Percentiles rank a stretch among this genome's conserved stretches.
These are phyloP conservation scores for Spisula subtruncata DNA, from an alignment of 2,888 invertebrate genomes.

Conservation along the genomic window DNA sequence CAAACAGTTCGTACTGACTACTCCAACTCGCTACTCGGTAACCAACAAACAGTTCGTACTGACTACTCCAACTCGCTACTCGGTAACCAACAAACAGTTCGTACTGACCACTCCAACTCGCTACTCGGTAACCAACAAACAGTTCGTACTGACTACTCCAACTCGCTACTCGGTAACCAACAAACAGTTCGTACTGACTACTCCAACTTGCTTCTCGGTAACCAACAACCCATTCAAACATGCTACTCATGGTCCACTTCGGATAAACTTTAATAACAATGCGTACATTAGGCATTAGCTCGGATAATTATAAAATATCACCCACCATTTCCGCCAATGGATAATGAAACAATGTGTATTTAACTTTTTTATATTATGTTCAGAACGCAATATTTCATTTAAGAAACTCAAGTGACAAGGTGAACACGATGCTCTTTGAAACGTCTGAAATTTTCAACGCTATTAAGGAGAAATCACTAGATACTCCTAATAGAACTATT, in stretches of 20 bases:
- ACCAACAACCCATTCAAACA: no score
- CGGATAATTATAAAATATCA: not conserved
- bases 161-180: not conserved
- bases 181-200: not conserved
- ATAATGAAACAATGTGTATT: not conserved
- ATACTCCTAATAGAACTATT: conserved; percentile 55
- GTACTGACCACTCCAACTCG: no score
- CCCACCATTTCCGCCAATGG: not conserved
- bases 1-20: not conserved
- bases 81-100: no score
- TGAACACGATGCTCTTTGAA: conserved; percentile 37
- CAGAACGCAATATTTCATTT: not conserved
- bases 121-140: no score
- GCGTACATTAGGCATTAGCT: not conserved
- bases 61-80: not conserved
- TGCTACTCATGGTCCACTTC: no score
- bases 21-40: not conserved
- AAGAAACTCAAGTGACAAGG: not conserved
- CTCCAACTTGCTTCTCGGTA: not conserved
- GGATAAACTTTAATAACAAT: not conserved
- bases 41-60: not conserved
- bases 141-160: not conserved
- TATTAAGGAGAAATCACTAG: conserved; percentile 40
- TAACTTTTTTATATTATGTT: not conserved
- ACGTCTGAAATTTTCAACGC: conserved; percentile 44